phyloP scores from a whole-genome alignment of 2,797 vertebrate genomes.

The Acridotheres tristis region DNA sequence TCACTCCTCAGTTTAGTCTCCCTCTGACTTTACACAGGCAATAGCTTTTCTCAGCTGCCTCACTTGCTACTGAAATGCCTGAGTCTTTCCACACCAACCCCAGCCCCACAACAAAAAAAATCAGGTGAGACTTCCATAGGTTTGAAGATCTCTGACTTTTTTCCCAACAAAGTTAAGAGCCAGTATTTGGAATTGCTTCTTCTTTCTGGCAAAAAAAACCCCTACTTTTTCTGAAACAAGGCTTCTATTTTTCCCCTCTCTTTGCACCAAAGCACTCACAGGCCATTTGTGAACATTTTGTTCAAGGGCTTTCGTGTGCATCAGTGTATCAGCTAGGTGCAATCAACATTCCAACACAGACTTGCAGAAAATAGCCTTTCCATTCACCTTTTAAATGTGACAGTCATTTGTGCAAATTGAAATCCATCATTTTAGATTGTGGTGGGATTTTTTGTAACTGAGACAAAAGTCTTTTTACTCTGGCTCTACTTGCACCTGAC shows the following conservation, averaged over 20 bases:
- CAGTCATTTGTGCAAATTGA: not conserved
- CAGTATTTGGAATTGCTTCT: not conserved
- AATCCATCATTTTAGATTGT: conserved; percentile 30
- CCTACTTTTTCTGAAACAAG: not conserved
- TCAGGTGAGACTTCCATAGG: not conserved
- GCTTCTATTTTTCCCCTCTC: not conserved
- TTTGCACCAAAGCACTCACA: not conserved
- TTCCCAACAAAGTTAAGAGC: not conserved
- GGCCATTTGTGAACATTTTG: not conserved
- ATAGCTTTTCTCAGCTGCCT: not conserved
- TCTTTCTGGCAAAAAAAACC: not conserved
- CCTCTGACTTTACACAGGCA: not conserved
- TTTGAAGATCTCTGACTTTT: not conserved
- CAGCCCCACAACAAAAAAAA: not conserved
- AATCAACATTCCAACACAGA: not conserved
- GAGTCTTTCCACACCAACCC: not conserved
- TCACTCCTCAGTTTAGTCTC: not conserved
- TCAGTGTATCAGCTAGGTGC: not conserved
- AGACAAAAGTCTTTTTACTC: not conserved
- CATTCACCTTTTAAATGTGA: conserved; percentile 38
- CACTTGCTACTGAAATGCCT: not conserved
- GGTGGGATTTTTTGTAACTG: not conserved
- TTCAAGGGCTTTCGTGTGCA: not conserved
- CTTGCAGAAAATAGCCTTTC: not conserved
- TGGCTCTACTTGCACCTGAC: not conserved